phyloP scores from a whole-genome alignment of 2,113 vertebrate species.

The Leptosomus discolor region DNA sequence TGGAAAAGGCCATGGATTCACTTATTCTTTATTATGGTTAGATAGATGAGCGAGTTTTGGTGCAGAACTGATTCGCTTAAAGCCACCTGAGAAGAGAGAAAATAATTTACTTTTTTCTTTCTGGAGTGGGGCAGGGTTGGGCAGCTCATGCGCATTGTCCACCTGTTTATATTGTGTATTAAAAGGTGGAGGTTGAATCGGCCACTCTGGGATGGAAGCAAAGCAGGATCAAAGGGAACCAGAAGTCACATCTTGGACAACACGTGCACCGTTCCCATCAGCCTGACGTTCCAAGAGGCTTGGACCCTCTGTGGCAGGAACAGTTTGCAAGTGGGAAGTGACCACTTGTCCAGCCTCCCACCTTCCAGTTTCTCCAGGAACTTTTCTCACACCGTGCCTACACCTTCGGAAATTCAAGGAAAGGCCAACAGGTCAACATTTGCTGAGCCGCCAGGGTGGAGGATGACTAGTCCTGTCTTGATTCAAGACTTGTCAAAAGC shows the following conservation, averaged over 20 bases:
- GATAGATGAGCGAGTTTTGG: background rate
- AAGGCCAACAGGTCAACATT: background rate
- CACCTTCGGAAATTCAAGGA: background rate
- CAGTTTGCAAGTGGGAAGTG: background rate
- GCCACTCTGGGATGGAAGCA: background rate
- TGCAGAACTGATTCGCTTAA: background rate
- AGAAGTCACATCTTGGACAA: background rate
- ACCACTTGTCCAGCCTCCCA: background rate
- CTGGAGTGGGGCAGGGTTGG: too few relatives aligned
- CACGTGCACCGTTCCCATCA: fast-evolving
- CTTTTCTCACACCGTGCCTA: background rate
- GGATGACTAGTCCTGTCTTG: background rate
- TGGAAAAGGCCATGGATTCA: background rate
- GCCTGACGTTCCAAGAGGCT: background rate
- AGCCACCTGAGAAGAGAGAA: background rate
- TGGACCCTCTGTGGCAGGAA: fast-evolving
- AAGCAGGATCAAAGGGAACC: background rate
- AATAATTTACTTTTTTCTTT: background rate
- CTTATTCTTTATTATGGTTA: background rate
- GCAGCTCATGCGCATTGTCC: fast-evolving
- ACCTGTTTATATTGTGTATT: background rate
- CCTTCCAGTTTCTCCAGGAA: background rate
- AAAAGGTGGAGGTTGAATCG: background rate
- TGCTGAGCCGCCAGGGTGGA: background rate
- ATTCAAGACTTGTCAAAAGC: background rate